Base-by-base conservation (phyloP, 2,797 vertebrate species). In the Gorsachius magnificus region DNA sequence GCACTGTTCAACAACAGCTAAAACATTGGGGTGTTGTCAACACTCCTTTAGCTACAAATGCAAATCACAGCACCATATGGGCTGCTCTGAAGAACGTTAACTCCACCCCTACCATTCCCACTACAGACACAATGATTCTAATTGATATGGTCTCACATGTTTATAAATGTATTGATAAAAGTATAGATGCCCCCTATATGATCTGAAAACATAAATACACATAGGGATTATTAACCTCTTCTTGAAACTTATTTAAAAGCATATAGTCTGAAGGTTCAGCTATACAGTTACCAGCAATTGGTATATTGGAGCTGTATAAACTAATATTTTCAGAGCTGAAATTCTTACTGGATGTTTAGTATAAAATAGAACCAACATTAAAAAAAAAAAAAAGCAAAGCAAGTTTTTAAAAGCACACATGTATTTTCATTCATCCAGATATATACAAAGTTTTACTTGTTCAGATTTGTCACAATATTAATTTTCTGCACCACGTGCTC, bases 81-180 rank as follows among this genome's bases (percentile, higher is more conserved):
- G 25, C 36, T 69, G 41, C 19, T 78, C 33, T 75, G 69, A 35
- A 75, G 15, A 54, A 64, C 13, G 5, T 36, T 54, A 51, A 26
- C 28, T 48, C 35, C 13, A 36, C 28, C 24, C 16, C 12, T 0
- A 1, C 6, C 12, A 21, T 38, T 10, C 8, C 5, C 41, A 33
- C 33, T 45, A 24, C 29, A 79, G 43, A 51, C 6, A 24, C 1
- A 21, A 26, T 56, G 21, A 41, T 15, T 17, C 21, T 26, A 25
- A 65, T 6, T 65, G 16, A 33, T 60, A 35, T 3, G 17, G 11
- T 41, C 11, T 84, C 26, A 79, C 33, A 29, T 28, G 3, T 20
- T 26, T 54, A 56, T 31, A 58, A 57, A 60, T n/a, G 14, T 36
- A 50, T 43, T n/a, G 28, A 70, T 33, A 68, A 56, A 36, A 36